Evolutionary conservation across 2,113 vertebrate genomes (phyloP), one percentile per base, ranked within the genome.

Genomic region (Carettochelys insculpta): DNA sequence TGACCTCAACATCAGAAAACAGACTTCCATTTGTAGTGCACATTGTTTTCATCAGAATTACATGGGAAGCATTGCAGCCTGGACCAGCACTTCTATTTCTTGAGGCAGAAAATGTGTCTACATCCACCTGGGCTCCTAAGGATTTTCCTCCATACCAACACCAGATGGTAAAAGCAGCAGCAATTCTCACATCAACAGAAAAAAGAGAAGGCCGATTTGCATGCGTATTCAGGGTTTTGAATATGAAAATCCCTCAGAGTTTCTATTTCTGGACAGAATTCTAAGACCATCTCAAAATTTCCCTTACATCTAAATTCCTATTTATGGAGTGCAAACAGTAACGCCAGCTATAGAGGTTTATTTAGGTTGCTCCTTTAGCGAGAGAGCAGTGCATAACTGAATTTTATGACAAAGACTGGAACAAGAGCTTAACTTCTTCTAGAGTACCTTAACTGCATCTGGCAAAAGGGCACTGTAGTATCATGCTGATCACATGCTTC

Each of bases 131-230:
- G 48, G 75, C 86, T 94, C n/a, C 2, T 52, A 76, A 84, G 82
- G 83, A 75, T 43, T 85, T 91, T 34, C 73, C 43, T 83, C 11
- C 20, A 3, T 81, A 88, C 80, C 24, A 45, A 56, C 45, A 89
- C 51, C 71, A 85, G 52, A 83, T 92, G 85, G 90, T 91, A 75
- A 80, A 91, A 92, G 68, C 86, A 93, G 82, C 92, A 90, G 83
- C 11, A 84, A 80, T 8, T 77, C 41, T 48, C 54, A 27, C 14
- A 90, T 78, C 47, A 86, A 87, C 38, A 75, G 16, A 86, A 95
- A 83, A 92, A 92, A 54, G 4, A 81, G 31, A 41, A 54, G 47
- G 47, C 19, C 84, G 83, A 81, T 65, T 61, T 31, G 85, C 2
- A 13, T 0, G 0, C 31, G 5, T 68, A 68, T 75, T 47, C 80